Evolutionary conservation across 2,797 vertebrate genomes (phyloP).

Genomic region (Channallabes apus): DNA sequence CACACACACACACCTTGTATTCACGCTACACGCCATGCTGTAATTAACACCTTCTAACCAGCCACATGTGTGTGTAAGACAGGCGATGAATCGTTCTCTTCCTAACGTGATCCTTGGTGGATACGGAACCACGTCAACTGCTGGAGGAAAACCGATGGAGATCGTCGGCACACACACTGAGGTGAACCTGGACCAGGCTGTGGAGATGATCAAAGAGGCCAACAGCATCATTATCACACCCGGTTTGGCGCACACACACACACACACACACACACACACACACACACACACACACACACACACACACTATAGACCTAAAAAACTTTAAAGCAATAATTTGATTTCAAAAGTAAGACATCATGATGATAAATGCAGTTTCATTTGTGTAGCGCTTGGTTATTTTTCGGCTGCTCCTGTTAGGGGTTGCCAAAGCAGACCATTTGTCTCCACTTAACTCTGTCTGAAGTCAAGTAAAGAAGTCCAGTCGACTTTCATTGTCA

Average conservation of each 20-base stretch:
- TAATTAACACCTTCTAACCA: neutral
- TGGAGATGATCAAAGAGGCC: conserved; percentile 77
- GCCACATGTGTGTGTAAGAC: neutral
- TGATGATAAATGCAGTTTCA: neutral
- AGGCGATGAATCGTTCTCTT: conserved; percentile 78
- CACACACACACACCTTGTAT: neutral
- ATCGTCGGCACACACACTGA: conserved; percentile 77
- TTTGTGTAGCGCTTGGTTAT: too few species aligned
- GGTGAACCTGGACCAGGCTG: conserved; percentile 75
- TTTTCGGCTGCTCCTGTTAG: too few species aligned
- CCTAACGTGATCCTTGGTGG: conserved; percentile 78
- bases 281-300: conserved; percentile 2
- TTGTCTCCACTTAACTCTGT: too few species aligned
- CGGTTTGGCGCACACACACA: conserved; percentile 60
- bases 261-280: conserved; percentile 24
- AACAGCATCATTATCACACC: conserved; percentile 76
- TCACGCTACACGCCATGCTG: neutral
- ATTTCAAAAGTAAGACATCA: neutral
- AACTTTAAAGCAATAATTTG: neutral
- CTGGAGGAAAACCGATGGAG: conserved; percentile 77
- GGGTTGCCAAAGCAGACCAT: too few species aligned
- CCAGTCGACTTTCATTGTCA: too few species aligned
- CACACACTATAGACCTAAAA: neutral
- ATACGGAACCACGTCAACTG: conserved; percentile 73
- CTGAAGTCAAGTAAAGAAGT: too few species aligned